Percentiles rank a stretch among this genome's conserved stretches.
Evolutionary conservation across 2,113 vertebrate genomes (phyloP).

Genomic region (Ginglymostoma cirratum): DNA sequence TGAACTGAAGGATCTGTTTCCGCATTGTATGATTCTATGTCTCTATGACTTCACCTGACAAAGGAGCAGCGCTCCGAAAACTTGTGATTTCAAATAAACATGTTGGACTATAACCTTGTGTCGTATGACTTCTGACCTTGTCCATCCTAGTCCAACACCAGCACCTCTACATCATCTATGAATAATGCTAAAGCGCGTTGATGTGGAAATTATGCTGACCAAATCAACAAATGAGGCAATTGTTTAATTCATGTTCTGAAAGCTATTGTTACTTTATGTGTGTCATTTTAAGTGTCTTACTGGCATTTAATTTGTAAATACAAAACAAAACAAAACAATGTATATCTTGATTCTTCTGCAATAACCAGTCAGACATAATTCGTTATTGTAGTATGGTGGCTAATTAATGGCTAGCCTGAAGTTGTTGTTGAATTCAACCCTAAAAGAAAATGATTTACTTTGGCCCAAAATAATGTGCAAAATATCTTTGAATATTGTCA

Average conservation of each 20-base stretch:
- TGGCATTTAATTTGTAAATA: neutral
- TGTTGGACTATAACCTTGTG: too few species aligned
- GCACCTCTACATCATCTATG: too few species aligned
- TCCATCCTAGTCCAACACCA: too few species aligned
- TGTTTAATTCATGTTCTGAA: neutral
- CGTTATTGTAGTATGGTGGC: neutral
- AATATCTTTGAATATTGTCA: neutral
- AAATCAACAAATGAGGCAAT: neutral
- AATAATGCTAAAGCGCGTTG: neutral
- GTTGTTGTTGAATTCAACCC: neutral
- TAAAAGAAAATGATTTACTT: neutral
- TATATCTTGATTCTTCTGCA: neutral
- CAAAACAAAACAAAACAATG: neutral
- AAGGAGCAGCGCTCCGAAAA: too few species aligned
- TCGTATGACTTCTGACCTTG: too few species aligned
- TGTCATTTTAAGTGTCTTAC: neutral
- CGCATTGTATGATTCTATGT: too few species aligned
- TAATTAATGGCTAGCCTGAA: neutral
- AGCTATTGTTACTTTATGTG: neutral
- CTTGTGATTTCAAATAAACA: too few species aligned
- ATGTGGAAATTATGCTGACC: neutral
- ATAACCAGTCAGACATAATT: neutral
- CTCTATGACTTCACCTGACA: too few species aligned
- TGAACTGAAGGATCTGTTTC: too few species aligned
- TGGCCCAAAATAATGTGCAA: neutral